Evolutionary conservation across 2,888 invertebrate species (phyloP), one percentile per base, ranked within the genome.

Genomic region (Crepidodera aurea): DNA sequence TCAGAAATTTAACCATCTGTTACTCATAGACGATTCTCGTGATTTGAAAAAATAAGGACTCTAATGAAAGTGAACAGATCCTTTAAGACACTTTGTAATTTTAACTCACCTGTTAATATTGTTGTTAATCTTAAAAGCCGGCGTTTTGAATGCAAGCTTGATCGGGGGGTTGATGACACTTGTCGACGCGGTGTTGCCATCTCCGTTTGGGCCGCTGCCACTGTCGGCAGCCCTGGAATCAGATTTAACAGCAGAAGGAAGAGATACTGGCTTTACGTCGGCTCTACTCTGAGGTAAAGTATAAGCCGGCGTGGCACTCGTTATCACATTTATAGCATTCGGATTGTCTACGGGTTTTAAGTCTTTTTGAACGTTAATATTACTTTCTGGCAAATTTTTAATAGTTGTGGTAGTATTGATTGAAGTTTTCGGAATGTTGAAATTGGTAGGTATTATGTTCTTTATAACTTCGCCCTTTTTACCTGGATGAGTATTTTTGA

Each of bases 401-500:
- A 16, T 25, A 18, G 27, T 53, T 40, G 44, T 39, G 32, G 50
- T n/a, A 19, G 15, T 34, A 29, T 29, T 19, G 4, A 39, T 40
- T 27, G 48, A 25, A 10, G 50, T 27, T 32, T 22, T 4, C 15
- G 58, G 19, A 13, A 27, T 44, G 19, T 62, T 64, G 42, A 51
- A 39, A 60, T 62, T 64, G 60, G 65, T 63, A 64, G 71, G 71
- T 12, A 71, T 51, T 37, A 63, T 69, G 48, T 73, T 76, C 58
- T 73, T 73, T 39, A 78, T 75, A 55, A 75, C 69, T 51, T 75
- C 73, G 18, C 73, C 74, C 64, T 78, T 75, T 69, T 76, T 77
- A 64, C 78, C 86, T 0, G 88, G 87, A 78, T 93, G 93, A 56
- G 91, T 88, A 78, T 92, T 90, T 56, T 88, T 86, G 60, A 91